phyloP scores from a whole-genome alignment of 35 echinoderm and acorn worm genomes.

The Acanthaster planci region DNA sequence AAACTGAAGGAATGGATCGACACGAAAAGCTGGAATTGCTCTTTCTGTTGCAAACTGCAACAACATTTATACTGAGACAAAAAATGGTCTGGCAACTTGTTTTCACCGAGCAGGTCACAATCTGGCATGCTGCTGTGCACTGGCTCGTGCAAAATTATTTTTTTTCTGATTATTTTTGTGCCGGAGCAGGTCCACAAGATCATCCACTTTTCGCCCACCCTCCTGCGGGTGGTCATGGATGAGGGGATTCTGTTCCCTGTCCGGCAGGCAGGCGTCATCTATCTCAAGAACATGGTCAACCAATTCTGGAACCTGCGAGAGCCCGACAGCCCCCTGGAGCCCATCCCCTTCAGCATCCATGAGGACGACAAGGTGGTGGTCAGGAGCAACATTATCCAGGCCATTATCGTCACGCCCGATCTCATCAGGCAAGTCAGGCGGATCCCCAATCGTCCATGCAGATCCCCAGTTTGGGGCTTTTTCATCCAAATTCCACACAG shows the following conservation, averaged over 20 bases:
- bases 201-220: slow-evolving; percentile 77
- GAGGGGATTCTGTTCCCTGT: slow-evolving; percentile 70
- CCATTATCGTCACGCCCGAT: slow-evolving; percentile 80
- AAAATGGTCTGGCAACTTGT: no score
- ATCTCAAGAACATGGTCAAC: slow-evolving; percentile 96
- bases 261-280: slow-evolving; percentile 96
- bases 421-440: slow-evolving; percentile 86
- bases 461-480: background rate
- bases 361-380: slow-evolving; percentile 82
- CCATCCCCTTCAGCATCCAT: slow-evolving; percentile 85
- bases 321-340: slow-evolving; percentile 61
- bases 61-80: no score
- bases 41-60: no score
- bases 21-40: no score
- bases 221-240: slow-evolving; percentile 78
- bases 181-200: slow-evolving; percentile 89
- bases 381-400: slow-evolving; percentile 85
- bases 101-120: no score
- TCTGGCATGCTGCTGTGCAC: no score
- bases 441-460: no score
- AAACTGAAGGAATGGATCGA: no score
- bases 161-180: no score
- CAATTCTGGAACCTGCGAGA: slow-evolving; percentile 93
- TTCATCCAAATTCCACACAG: background rate
- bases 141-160: no score